phyloP scores from a whole-genome alignment of 2,797 vertebrate species.

The Tiaroga cobitis region DNA sequence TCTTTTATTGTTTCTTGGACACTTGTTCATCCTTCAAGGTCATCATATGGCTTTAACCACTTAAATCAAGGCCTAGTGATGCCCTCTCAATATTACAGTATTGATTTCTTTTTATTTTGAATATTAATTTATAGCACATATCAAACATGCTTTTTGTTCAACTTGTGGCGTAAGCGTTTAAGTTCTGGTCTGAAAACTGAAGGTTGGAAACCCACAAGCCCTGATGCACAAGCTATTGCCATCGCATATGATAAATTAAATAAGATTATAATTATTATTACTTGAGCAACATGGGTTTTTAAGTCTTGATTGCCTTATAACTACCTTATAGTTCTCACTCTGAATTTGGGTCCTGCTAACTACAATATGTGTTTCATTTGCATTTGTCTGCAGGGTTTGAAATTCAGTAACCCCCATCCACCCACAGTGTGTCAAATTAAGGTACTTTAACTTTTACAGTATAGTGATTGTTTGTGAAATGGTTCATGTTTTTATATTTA shows the following conservation, averaged over 20 bases:
- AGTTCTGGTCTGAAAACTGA: not conserved
- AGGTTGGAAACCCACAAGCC: too few relatives aligned
- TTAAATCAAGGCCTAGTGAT: not conserved
- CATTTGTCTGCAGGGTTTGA: not conserved
- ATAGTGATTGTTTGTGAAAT: not conserved
- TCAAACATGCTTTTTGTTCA: not conserved
- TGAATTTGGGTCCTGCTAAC: not conserved
- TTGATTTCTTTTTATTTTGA: not conserved
- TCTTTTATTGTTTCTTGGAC: not conserved
- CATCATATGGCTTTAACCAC: not conserved
- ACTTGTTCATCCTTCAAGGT: not conserved
- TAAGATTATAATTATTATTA: not conserved
- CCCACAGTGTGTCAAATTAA: not conserved
- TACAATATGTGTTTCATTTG: not conserved
- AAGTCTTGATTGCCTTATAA: too few relatives aligned
- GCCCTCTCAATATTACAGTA: not conserved
- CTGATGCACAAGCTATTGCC: not conserved
- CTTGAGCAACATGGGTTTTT: not conserved
- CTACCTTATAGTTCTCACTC: not conserved
- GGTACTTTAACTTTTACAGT: not conserved
- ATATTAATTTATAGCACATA: not conserved
- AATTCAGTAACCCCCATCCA: not conserved
- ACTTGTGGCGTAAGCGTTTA: not conserved
- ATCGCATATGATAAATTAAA: not conserved
- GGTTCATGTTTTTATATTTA: not conserved